Evolutionary conservation across 2,888 invertebrate species (phyloP), one percentile per base, ranked within the genome.

Genomic region (Acronicta psi): DNA sequence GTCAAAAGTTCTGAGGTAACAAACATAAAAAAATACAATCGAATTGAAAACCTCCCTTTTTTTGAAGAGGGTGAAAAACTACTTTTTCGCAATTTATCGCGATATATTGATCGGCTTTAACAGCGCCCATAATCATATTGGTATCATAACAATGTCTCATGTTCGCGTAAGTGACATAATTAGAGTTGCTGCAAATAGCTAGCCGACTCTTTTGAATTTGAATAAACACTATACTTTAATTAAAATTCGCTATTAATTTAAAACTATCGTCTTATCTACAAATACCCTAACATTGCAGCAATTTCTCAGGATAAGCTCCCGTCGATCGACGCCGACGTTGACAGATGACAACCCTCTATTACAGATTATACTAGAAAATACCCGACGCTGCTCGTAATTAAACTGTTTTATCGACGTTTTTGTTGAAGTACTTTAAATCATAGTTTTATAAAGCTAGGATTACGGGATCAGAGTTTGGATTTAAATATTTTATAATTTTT

Each of bases 251-350:
- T n/a, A 42, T 29, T 9, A 40, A 9, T 60, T 59, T 65, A 49
- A 54, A 72, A 57, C 52, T 56, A 55, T 43, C 17, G 3, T 40
- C 46, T 42, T 53, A 46, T 59, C 53, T 57, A 54, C 56, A 60
- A 50, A 45, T 43, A 46, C 58, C 67, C 25, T 49, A 62, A 62
- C 54, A 53, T 68, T 43, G 14, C 37, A 34, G 62, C 72, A 72
- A 79, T 79, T 73, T 78, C 75, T 78, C 77, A 74, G 72, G 64
- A 73, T 80, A 79, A 78, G 65, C 73, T 69, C 65, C 67, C 57
- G 69, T 71, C 73, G 67, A 75, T 78, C 71, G 62, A 25, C 20
- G n/a, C 6, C 52, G 80, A 80, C 80, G 64, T 75, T 77, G 80
- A 79, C 77, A 65, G 80, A 80, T 80, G 70, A 74, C 64, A 60